These are phyloP conservation scores for Catocala nupta DNA, from an alignment of 2,888 invertebrate species.

Conservation along the genomic window DNA sequence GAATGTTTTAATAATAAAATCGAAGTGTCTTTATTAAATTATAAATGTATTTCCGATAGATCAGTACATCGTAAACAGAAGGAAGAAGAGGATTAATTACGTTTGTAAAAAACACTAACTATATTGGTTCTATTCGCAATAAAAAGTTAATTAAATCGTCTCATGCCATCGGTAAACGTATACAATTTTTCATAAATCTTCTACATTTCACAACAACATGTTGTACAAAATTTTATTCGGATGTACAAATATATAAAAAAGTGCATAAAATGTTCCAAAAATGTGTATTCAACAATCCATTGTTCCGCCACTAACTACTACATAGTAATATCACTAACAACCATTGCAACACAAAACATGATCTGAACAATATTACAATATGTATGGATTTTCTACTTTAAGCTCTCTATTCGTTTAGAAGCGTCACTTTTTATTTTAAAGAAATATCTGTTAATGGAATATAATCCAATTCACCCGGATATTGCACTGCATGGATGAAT, in stretches of 20 bases:
- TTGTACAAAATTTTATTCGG: conserved; percentile 71
- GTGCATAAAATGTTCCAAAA: conserved; percentile 86
- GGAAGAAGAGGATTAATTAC: not conserved
- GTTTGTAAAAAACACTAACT: too few species aligned
- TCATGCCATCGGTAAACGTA: conserved; percentile 45
- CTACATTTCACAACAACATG: conserved; percentile 73
- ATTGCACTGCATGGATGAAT: too few species aligned
- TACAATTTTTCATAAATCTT: conserved; percentile 45
- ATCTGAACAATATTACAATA: conserved; percentile 32
- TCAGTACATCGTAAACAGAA: not conserved
- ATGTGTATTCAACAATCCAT: conserved; percentile 74
- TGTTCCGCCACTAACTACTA: conserved; percentile 61
- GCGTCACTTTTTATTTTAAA: conserved; percentile 47
- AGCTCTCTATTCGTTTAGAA: conserved; percentile 58
- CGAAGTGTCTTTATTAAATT: too few species aligned
- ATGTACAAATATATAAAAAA: conserved; percentile 85
- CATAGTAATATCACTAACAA: conserved; percentile 51
- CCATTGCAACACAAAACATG: conserved; percentile 47
- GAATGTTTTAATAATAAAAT: too few species aligned
- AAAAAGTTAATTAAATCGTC: not conserved
- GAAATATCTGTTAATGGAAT: conserved; percentile 43
- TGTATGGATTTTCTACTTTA: conserved; percentile 51
- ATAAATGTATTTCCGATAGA: too few species aligned
- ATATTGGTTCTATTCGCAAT: too few species aligned
- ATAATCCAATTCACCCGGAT: not conserved